Base-by-base conservation (phyloP, 1,140 invertebrate genomes). In the Lethrus apterus region DNA sequence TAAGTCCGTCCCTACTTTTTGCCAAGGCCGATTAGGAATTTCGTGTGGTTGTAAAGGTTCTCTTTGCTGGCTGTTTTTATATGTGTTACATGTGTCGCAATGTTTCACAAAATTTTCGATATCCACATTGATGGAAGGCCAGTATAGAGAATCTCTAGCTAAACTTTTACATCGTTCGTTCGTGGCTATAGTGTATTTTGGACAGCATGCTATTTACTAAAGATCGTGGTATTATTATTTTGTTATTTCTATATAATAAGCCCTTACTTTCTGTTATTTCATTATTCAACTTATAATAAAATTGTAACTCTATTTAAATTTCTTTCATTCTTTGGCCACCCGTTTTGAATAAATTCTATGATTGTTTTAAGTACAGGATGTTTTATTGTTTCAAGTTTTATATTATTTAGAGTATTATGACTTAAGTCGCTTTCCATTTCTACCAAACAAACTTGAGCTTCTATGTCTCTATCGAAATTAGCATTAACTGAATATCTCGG, bases 1-100 rank as follows among this genome's bases (percentile, higher is more conserved):
- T 32, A 61, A 43, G 48, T 64, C 58, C 34, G 33, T 32, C 2
- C 59, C 59, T 21, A 65, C 38, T 41, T 64, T 65, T 31, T 50
- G 50, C 56, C 56, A 66, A 7, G 58, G 41, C 5, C 49, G 46
- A 5, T 50, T 30, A 34, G 62, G 52, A 21, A 64, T 41, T 38
- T 59, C 54, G 47, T 59, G 60, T 5, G 54, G 36, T 11, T 57
- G 54, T 14, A 67, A 31, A 8, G 54, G 42, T 55, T 64, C 53
- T 35, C 5, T n/a, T 2, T 19, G 13, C 33, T 48, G 35, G 9
- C 35, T 7, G 20, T 33, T 48, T 29, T 34, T 10, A 24, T 48
- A 48, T 40, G 20, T 40, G 10, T 18, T 10, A 32, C 46, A 48
- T 36, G 30, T 24, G 14, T 41, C 5, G 23, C 46, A 48, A 2